A percentile compares a stretch with the other conserved stretches of the same genome.
These are phyloP conservation scores for Muntiacus muntjak DNA, from an alignment of 2,113 vertebrate species.

Conservation along the genomic window DNA sequence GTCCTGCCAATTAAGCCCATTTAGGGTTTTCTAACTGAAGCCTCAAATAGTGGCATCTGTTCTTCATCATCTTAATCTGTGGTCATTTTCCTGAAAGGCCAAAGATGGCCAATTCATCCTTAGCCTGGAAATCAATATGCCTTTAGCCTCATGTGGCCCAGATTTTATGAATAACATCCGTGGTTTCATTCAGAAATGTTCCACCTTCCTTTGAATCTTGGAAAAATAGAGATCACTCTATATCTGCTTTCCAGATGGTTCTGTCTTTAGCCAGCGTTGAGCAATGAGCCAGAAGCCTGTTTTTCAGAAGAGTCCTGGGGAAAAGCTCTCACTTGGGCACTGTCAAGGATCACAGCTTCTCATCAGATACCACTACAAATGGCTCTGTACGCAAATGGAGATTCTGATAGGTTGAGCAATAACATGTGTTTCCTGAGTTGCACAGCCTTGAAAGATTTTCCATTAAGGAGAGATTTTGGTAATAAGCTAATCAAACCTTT, in stretches of 20 bases:
- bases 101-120: slow-evolving; percentile 60
- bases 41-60: slow-evolving; percentile 61
- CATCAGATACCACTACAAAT: not conserved
- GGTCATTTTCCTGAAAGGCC: slow-evolving; percentile 71
- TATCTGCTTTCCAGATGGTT: slow-evolving; percentile 56
- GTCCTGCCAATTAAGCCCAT: slow-evolving; percentile 35
- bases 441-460: not conserved
- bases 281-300: not conserved
- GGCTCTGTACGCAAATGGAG: not conserved
- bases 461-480: not conserved
- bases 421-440: not conserved
- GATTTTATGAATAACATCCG: slow-evolving; percentile 63
- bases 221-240: slow-evolving; percentile 56
- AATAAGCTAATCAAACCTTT: not conserved
- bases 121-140: slow-evolving; percentile 65
- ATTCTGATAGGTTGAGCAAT: not conserved
- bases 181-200: slow-evolving; percentile 63
- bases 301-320: not conserved
- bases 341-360: not conserved
- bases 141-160: slow-evolving; percentile 68
- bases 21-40: slow-evolving; percentile 48
- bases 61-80: slow-evolving; percentile 66
- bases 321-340: not conserved
- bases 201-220: slow-evolving; percentile 69
- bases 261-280: slow-evolving; percentile 9